Evolutionary conservation across 2,888 invertebrate species (phyloP), one percentile per base, ranked within the genome.

Genomic region (Harmothoe impar): DNA sequence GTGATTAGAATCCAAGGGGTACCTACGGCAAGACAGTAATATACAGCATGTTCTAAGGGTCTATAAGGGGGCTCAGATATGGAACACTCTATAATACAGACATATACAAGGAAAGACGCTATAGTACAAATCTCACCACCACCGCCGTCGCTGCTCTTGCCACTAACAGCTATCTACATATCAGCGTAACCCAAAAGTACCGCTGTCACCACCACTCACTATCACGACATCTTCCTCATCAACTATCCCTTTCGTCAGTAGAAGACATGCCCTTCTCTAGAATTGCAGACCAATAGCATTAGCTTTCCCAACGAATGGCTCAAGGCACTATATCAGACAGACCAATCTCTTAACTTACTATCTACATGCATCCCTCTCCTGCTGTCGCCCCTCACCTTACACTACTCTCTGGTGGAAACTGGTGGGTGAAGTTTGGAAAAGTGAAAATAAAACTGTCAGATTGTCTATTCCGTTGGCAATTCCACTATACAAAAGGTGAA

Each of bases 11-110:
- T n/a, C 43, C 62, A 20, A 62, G 62, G 62, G 62, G 20, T 12
- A 62, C n/a, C 62, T 62, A 62, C 62, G 15, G 62, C n/a, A 62
- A 62, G 62, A 62, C 20, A 62, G 62, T 62, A n/a, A 43, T 62
- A 15, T 62, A 62, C 62, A 62, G 62, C n/a, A n/a, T 62, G 12
- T 62, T n/a, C n/a, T n/a, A 62, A 62, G 3, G 62, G 62, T 20
- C 43, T 43, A 43, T 10, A 43, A 5, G 7, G n/a, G 15, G 62
- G 62, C 3, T 62, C 62, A 62, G n/a, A n/a, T 20, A 62, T 62
- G 62, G 20, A 62, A 62, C 25, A 72, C 25, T 5, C 20, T 72
- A 72, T 25, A 29, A 25, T 72, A 29, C 72, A 29, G 29, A 29
- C 72, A 72, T 25, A 7, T 29, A 72, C 31, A 29, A 15, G 3